Evolutionary conservation across 37 sponge, comb jelly and placozoan species (phyloP).

Genomic region (Lycopodina hypogea): DNA sequence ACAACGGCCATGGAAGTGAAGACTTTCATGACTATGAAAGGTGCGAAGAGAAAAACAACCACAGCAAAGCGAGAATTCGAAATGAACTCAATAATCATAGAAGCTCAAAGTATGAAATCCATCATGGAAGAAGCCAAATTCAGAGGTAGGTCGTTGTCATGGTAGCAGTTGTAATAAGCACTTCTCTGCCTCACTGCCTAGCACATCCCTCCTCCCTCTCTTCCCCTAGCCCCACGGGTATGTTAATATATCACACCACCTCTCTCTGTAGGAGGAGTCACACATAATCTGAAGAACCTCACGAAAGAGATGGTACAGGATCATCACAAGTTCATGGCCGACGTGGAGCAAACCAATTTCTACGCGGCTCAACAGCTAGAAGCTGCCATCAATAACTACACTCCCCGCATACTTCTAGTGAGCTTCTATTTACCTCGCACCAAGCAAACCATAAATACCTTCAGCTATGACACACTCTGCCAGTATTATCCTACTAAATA

Average conservation of each 20-base stretch:
- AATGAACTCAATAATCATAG: conserved; percentile 8
- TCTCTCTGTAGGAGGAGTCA: not conserved
- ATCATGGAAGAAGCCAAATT: conserved; percentile 21
- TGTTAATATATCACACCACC: not conserved
- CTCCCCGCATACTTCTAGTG: conserved; percentile 40
- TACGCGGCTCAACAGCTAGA: conserved; percentile 39
- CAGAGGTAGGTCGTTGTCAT: conserved; percentile 17
- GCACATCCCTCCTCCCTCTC: not conserved
- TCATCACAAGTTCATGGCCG: conserved; percentile 26
- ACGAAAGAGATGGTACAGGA: conserved; percentile 13
- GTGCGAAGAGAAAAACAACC: not conserved
- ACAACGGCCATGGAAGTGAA: too few species aligned
- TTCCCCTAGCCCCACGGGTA: not conserved
- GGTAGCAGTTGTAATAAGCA: not conserved
- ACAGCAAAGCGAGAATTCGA: not conserved
- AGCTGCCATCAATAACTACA: conserved; percentile 20
- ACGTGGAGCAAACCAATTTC: conserved; percentile 6
- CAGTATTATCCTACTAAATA: too few species aligned
- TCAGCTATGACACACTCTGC: too few species aligned
- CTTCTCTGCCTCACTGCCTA: not conserved
- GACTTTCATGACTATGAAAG: not conserved
- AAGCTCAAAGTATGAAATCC: conserved; percentile 12
- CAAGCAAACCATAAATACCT: too few species aligned
- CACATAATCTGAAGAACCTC: conserved; percentile 18
- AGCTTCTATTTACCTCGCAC: not conserved